Percentiles rank a stretch among this genome's conserved stretches.
These are phyloP conservation scores for Hypotaenidia philippensis DNA, from an alignment of 2,797 vertebrate species.

Conservation along the genomic window DNA sequence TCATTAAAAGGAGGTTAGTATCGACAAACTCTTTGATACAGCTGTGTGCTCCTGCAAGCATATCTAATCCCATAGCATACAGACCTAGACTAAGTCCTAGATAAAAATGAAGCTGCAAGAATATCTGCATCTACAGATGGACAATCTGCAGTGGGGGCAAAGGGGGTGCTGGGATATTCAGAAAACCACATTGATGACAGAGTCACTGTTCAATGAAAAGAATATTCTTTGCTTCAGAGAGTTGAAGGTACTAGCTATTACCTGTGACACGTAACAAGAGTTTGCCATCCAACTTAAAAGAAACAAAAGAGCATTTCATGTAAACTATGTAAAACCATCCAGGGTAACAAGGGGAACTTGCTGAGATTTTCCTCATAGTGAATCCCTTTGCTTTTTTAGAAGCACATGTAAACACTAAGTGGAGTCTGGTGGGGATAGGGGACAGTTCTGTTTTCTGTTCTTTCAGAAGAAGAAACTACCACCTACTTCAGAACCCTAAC, in stretches of 20 bases:
- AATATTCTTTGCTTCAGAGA: background rate
- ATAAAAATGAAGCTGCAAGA: background rate
- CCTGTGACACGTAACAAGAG: background rate
- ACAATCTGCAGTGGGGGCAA: background rate
- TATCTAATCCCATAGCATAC: background rate
- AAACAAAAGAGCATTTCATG: background rate
- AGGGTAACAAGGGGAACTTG: background rate
- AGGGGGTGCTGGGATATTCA: background rate
- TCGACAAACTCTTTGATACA: constrained; percentile 46
- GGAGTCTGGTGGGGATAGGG: background rate
- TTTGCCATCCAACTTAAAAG: background rate
- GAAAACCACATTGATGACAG: background rate
- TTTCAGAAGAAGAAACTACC: background rate
- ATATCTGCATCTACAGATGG: background rate
- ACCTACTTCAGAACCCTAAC: background rate
- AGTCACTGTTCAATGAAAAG: background rate
- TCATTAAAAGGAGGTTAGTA: constrained; percentile 29
- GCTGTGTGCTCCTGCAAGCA: background rate
- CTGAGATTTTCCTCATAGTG: background rate
- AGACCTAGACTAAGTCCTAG: background rate
- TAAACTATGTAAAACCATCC: background rate
- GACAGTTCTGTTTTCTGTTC: background rate
- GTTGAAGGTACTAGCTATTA: background rate
- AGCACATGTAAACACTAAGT: background rate
- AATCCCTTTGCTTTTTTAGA: background rate